Base-by-base conservation (phyloP, 2,888 invertebrate species). In the Agrotis clavis region DNA sequence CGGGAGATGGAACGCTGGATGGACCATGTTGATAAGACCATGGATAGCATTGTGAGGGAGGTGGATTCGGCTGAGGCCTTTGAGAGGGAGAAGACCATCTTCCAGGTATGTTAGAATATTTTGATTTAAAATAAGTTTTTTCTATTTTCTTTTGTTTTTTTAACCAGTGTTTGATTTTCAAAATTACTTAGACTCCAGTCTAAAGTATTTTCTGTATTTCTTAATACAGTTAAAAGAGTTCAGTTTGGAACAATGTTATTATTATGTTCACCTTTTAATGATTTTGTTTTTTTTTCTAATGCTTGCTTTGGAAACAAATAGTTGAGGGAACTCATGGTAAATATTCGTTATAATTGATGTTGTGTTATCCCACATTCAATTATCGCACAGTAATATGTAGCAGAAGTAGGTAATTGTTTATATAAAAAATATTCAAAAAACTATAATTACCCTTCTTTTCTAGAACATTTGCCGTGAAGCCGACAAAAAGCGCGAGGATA, bases 391-490 rank as follows among this genome's bases (percentile, higher is more conserved):
- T 19, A 35, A 11, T 45, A 16, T 48, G 4, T 75, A 4, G 56
- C 13, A 51, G 50, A 45, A 63, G 9, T 19, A 2, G n/a, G n/a
- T n/a, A n/a, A 30, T 2, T 65, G 4, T 54, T 45, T 9, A 41
- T 7, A 45, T 1, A 7, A 35, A n/a, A 21, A 56, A n/a, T 35
- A 35, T 35, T 9, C 35, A 7, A 35, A 5, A 41, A 14, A 30
- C 19, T 50, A 47, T 47, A 78, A 72, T n/a, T 1, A 13, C 25
- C 30, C 60, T 71, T 74, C 16, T 16, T 84, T 92, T 93, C 5
- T 95, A 99, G 99, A 97, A 97, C 92, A 98, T 99, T 86, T 99
- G 99, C 92, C 98, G 98, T 77, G 98, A 99, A 95, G 99, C 99
- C 50, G 99, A 99, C 91, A 97, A 97, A 74, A 98, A 98, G 92